Evolutionary conservation across 1,140 invertebrate species (phyloP).

Genomic region (Scaptodrosophila lebanonensis): DNA sequence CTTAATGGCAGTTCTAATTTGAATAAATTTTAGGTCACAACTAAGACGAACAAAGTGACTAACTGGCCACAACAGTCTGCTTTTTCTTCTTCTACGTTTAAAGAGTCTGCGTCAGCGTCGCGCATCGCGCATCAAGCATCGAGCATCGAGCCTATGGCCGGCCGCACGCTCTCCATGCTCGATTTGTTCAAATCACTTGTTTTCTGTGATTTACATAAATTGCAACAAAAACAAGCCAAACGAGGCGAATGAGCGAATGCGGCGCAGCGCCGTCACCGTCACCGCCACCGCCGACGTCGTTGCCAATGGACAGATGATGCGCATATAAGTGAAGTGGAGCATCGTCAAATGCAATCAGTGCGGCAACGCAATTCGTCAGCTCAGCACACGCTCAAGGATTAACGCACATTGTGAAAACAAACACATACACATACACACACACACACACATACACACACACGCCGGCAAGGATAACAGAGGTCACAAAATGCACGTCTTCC

Average conservation of each 20-base stretch:
- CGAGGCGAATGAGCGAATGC: no score
- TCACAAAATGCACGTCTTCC: not conserved
- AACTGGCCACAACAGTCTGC: conserved; percentile 14
- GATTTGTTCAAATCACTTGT: conserved; percentile 14
- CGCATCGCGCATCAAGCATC: no score
- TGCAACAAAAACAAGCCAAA: conserved; percentile 33
- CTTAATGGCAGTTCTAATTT: conserved; percentile 64
- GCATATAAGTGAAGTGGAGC: conserved; percentile 71
- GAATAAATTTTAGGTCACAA: conserved; percentile 66
- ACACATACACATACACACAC: not conserved
- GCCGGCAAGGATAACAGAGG: conserved; percentile 33
- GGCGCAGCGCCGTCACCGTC: conserved; percentile 17
- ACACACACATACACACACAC: conserved; percentile 9
- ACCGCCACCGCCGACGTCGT: conserved; percentile 18
- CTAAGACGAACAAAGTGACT: not conserved
- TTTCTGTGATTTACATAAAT: conserved; percentile 56
- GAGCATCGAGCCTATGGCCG: conserved; percentile 4
- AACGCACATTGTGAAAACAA: no score
- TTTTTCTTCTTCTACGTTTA: no score
- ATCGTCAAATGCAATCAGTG: conserved; percentile 65
- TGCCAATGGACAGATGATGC: conserved; percentile 19
- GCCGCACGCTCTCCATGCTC: conserved; percentile 2
- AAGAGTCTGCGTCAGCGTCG: no score
- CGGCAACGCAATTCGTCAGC: conserved; percentile 46
- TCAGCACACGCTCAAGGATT: no score